Evolutionary conservation across 2,113 vertebrate species (phyloP).

Genomic region (Symphodus melops): DNA sequence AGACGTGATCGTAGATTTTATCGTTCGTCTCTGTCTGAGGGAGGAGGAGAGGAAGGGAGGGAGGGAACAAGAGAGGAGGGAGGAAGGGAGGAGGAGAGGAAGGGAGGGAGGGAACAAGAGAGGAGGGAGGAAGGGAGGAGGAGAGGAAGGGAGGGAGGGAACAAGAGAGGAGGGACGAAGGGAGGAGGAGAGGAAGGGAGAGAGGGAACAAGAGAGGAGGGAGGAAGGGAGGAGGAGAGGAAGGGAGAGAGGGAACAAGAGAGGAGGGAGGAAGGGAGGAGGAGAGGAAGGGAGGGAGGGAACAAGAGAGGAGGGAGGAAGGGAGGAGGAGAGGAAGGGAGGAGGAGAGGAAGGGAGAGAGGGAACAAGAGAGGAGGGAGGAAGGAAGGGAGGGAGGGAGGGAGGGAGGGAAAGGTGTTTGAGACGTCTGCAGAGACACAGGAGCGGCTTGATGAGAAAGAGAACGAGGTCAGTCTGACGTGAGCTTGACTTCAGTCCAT

Average conservation of each 20-base stretch:
- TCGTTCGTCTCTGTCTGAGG: neutral
- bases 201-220: conserved; percentile 15
- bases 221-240: neutral
- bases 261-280: conserved; percentile 9
- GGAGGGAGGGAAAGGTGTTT: conserved; percentile 24
- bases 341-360: neutral
- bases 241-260: conserved; percentile 1
- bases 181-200: neutral
- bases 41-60: neutral
- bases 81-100: conserved; percentile 1
- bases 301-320: conserved; percentile 25
- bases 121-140: neutral
- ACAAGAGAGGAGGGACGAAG: conserved; percentile 19
- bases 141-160: neutral
- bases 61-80: conserved; percentile 20
- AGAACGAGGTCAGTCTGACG: neutral
- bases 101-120: conserved; percentile 7
- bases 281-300: neutral
- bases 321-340: too few species aligned
- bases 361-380: conserved; percentile 10
- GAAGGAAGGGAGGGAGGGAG: neutral
- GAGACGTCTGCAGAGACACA: neutral
- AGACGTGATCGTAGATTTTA: neutral
- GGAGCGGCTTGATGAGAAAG: neutral
- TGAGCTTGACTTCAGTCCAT: neutral